Conservation (phyloP, 92 coral and sea anemone species). For the Zoanthus sansibaricus region DNA sequence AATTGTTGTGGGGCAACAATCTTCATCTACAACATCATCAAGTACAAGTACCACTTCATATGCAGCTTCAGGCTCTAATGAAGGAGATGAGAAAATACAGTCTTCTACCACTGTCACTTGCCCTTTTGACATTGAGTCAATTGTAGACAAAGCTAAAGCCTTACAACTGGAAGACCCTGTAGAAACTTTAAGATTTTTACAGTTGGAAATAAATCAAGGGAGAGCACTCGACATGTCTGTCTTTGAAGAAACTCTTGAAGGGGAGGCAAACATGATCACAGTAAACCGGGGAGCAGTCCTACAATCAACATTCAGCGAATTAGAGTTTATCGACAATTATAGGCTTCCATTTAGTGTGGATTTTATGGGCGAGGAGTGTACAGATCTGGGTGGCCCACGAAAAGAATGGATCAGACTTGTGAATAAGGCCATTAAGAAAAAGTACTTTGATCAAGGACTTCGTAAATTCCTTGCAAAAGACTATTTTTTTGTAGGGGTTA, state of each 20-base stretch:
- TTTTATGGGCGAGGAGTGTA: slow-evolving; percentile 32
- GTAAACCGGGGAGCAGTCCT: slow-evolving; percentile 36
- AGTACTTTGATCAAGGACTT: slow-evolving; percentile 61
- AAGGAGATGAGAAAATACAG: too few species aligned
- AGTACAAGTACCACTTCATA: too few species aligned
- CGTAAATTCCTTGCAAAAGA: slow-evolving; percentile 51
- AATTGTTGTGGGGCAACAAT: too few species aligned
- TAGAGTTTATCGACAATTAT: slow-evolving; percentile 28
- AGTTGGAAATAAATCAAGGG: slow-evolving; percentile 2
- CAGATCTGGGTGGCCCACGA: slow-evolving; percentile 49
- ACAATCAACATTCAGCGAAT: slow-evolving; percentile 27
- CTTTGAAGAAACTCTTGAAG: slow-evolving; percentile 26
- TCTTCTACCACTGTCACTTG: neutral
- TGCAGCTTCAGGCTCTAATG: too few species aligned
- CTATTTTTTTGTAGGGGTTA: slow-evolving; percentile 59
- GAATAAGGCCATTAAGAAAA: slow-evolving; percentile 55
- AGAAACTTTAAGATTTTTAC: slow-evolving; percentile 25
- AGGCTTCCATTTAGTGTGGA: slow-evolving; percentile 25
- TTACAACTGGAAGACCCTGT: slow-evolving; percentile 14
- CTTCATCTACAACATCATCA: too few species aligned
- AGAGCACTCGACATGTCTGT: slow-evolving; percentile 17
- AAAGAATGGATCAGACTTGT: slow-evolving; percentile 59
- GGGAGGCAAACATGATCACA: slow-evolving; percentile 49
- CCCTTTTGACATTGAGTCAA: neutral
- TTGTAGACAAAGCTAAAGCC: neutral